phyloP scores from a whole-genome alignment of 1,140 invertebrate species.

The Saccostrea glomerata region DNA sequence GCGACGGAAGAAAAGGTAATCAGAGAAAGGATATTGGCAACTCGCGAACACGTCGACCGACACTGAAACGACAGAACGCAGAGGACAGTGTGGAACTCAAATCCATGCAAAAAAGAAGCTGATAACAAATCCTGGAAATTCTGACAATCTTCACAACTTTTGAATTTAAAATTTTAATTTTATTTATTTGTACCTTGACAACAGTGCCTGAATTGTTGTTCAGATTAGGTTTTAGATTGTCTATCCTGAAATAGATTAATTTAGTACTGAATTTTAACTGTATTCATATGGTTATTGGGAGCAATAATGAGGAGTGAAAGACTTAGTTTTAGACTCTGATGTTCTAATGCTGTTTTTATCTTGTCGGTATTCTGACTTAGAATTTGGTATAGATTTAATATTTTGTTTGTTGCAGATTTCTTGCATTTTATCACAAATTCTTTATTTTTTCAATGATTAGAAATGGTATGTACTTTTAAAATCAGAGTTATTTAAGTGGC shows the following conservation, averaged over 20 bases:
- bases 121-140: not conserved
- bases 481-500: no score
- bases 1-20: not conserved
- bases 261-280: not conserved
- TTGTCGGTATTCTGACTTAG: not conserved
- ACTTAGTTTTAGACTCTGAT: not conserved
- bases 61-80: slow-evolving; percentile 44
- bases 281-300: not conserved
- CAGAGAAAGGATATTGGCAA: slow-evolving; percentile 6
- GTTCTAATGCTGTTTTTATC: not conserved
- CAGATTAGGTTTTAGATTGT: not conserved
- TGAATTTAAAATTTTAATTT: not conserved
- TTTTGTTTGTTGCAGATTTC: no score
- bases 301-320: not conserved
- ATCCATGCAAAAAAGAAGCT: slow-evolving; percentile 42
- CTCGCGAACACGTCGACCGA: slow-evolving; percentile 41
- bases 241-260: not conserved
- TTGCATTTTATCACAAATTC: no score
- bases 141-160: not conserved
- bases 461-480: no score
- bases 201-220: slow-evolving; percentile 8
- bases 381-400: not conserved
- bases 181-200: not conserved
- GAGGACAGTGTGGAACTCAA: slow-evolving; percentile 43
- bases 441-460: no score